Percentiles rank a stretch among this genome's conserved stretches.
phyloP scores from a whole-genome alignment of 2,113 vertebrate species.

The Zosterops japonicus region DNA sequence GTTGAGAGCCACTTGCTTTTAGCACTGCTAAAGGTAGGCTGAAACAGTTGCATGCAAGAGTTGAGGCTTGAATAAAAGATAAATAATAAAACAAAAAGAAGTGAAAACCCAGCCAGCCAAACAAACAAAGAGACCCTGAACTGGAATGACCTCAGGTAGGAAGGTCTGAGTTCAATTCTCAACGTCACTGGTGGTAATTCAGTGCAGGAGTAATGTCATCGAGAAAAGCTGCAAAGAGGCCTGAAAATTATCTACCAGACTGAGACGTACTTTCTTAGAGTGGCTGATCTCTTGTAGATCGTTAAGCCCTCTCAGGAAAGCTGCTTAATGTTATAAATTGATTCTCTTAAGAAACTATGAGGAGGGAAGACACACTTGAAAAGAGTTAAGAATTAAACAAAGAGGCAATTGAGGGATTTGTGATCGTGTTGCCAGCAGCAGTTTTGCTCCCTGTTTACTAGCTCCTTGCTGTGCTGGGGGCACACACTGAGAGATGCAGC shows the following conservation, averaged over 20 bases:
- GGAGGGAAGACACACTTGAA: background rate
- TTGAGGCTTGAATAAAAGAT: background rate
- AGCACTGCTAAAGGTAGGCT: background rate
- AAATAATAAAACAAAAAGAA: background rate
- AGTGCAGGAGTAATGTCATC: background rate
- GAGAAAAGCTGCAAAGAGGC: conserved; percentile 52
- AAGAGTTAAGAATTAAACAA: background rate
- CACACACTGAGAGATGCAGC: rapidly evolving
- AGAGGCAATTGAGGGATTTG: background rate
- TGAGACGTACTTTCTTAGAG: conserved; percentile 9
- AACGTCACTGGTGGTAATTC: conserved; percentile 8
- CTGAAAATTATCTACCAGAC: conserved; percentile 65
- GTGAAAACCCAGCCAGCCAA: background rate
- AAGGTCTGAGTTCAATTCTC: background rate
- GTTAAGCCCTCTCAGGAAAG: conserved; percentile 55
- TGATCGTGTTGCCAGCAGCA: background rate
- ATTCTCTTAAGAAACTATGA: conserved; percentile 16
- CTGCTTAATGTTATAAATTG: conserved; percentile 55
- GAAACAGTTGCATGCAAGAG: background rate
- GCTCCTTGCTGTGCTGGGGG: background rate
- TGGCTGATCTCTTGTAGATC: conserved; percentile 36
- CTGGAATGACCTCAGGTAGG: background rate
- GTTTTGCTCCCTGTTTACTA: background rate
- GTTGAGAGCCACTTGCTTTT: background rate
- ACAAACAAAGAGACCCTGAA: background rate